These are phyloP conservation scores for Dicrostonyx torquatus DNA, from an alignment of 2,797 vertebrate genomes.

Conservation along the genomic window DNA sequence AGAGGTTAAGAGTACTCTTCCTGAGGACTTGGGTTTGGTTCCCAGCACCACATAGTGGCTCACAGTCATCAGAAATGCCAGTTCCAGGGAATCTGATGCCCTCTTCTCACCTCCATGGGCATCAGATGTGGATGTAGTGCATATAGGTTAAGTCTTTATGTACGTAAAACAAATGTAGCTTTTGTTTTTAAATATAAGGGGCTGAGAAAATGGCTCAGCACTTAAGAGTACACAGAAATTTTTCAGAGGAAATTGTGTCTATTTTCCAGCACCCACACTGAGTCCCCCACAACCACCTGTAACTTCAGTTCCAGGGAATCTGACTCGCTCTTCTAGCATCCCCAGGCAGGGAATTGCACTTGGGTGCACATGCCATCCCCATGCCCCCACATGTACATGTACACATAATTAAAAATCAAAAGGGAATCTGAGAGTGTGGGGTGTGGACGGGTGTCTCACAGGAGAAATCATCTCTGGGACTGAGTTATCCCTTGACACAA, in stretches of 20 bases:
- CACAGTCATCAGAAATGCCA: background rate
- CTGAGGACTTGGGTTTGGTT: background rate
- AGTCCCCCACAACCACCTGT: background rate
- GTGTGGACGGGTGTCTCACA: background rate
- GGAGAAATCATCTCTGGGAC: conserved; percentile 23
- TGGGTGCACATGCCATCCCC: rapidly evolving
- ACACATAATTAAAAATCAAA: background rate
- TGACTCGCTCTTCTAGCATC: background rate
- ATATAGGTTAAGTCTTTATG: background rate
- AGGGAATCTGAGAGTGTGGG: background rate
- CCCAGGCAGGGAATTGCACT: too few species aligned
- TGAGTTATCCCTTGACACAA: conserved; percentile 57
- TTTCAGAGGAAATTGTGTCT: background rate
- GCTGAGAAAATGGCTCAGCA: background rate
- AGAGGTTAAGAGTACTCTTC: background rate
- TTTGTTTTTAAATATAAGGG: background rate
- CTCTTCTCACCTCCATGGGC: background rate
- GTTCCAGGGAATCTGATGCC: background rate
- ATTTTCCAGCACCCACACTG: background rate
- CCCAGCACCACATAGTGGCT: background rate
- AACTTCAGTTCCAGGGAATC: background rate
- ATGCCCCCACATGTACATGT: background rate
- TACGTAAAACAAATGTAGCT: background rate
- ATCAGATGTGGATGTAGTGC: background rate
- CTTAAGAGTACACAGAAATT: background rate